Conservation (phyloP, 2,888 invertebrate genomes). For the Ypsolopha scabrella region DNA sequence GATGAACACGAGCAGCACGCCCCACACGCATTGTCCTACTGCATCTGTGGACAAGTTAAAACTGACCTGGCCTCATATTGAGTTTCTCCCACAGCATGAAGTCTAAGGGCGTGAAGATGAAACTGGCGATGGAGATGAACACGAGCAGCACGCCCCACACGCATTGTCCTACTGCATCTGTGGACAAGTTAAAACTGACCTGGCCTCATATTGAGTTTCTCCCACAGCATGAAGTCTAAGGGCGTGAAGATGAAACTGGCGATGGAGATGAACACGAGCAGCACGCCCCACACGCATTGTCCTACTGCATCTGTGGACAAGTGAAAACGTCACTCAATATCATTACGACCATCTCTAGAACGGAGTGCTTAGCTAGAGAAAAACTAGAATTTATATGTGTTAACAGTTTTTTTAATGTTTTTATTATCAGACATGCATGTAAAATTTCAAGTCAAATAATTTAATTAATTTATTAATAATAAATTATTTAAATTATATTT, state of each 20-base stretch:
- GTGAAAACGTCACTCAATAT: too few relatives aligned
- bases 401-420: too few relatives aligned
- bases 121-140: slow-evolving; percentile 55
- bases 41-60: slow-evolving; percentile 40
- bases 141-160: slow-evolving; percentile 49
- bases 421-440: too few relatives aligned
- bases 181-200: slow-evolving; percentile 30
- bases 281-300: slow-evolving; percentile 45
- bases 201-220: slow-evolving; percentile 73
- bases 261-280: slow-evolving; percentile 54
- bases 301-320: slow-evolving; percentile 34
- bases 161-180: slow-evolving; percentile 42
- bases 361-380: too few relatives aligned
- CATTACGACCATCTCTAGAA: too few relatives aligned
- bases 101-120: slow-evolving; percentile 70
- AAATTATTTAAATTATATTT: too few relatives aligned
- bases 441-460: too few relatives aligned
- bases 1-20: slow-evolving; percentile 42
- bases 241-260: slow-evolving; percentile 68
- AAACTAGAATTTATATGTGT: too few relatives aligned
- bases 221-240: slow-evolving; percentile 65
- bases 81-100: slow-evolving; percentile 70
- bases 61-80: slow-evolving; percentile 71
- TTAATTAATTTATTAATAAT: too few relatives aligned
- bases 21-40: slow-evolving; percentile 42